Conservation (phyloP, 2,113 vertebrate genomes). For the Ploceus nigricollis region DNA sequence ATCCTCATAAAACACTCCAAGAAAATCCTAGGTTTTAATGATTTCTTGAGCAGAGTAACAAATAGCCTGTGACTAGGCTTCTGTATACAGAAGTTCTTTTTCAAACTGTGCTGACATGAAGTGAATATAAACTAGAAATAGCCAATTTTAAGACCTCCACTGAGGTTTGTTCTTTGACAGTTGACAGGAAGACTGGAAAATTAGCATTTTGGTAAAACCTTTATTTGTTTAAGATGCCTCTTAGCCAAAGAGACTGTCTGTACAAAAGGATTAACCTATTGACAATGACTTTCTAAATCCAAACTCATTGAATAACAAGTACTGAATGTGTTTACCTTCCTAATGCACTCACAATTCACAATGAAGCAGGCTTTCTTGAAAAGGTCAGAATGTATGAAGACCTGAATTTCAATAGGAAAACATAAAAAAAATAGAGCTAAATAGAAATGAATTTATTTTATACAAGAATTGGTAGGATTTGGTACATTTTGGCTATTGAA, state of each 20-base stretch:
- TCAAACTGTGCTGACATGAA: constrained; percentile 56
- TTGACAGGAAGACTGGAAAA: constrained; percentile 69
- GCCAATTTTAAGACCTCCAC: constrained; percentile 60
- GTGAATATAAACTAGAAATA: constrained; percentile 70
- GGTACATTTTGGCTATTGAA: neutral
- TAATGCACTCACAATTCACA: constrained; percentile 79
- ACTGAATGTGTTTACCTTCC: constrained; percentile 76
- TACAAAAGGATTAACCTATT: constrained; percentile 80
- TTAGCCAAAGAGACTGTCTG: constrained; percentile 72
- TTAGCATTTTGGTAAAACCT: constrained; percentile 77
- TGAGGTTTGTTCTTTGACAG: constrained; percentile 67
- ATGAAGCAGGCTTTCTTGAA: constrained; percentile 70
- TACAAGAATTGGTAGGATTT: neutral
- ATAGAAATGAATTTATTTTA: constrained; percentile 13
- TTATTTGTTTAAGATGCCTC: constrained; percentile 75
- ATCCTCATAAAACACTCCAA: constrained; percentile 18
- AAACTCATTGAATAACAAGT: constrained; percentile 78
- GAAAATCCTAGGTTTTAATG: constrained; percentile 62
- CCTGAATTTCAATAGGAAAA: constrained; percentile 74
- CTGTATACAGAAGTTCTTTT: constrained; percentile 57
- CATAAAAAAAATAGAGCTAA: constrained; percentile 24
- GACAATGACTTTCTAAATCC: constrained; percentile 77
- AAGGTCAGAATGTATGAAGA: constrained; percentile 74
- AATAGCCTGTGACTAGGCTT: constrained; percentile 56
- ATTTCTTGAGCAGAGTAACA: constrained; percentile 62